Evolutionary conservation across 1,140 invertebrate genomes (phyloP).

Genomic region (Bombyx mandarina): DNA sequence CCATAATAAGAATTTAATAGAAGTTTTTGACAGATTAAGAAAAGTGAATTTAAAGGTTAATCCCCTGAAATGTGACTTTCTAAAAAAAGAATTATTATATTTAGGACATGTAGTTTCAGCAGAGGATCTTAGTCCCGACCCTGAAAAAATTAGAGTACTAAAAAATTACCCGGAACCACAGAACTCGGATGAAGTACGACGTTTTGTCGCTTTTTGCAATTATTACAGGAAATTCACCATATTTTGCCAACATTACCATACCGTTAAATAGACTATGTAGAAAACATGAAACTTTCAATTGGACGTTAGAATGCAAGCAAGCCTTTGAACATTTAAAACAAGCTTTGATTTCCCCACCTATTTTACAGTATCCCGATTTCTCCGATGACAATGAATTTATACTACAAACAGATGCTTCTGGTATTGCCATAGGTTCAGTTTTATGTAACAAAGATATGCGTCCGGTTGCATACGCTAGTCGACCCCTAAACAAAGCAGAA

Average conservation of each 20-base stretch:
- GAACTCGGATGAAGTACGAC: conserved; percentile 22
- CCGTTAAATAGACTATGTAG: conserved; percentile 23
- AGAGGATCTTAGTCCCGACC: conserved; percentile 15
- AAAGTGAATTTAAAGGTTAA: conserved; percentile 49
- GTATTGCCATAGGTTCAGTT: too few relatives aligned
- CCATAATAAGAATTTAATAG: conserved; percentile 43
- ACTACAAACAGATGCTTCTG: too few relatives aligned
- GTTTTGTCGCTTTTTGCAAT: conserved; percentile 7
- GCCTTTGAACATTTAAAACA: conserved; percentile 31
- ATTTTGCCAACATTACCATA: conserved; percentile 23
- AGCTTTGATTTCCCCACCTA: too few relatives aligned
- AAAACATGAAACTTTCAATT: conserved; percentile 23
- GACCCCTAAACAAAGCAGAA: too few relatives aligned
- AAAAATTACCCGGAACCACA: conserved; percentile 27
- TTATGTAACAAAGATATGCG: too few relatives aligned
- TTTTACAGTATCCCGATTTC: too few relatives aligned
- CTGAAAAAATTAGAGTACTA: conserved; percentile 9
- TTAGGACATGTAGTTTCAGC: too few relatives aligned
- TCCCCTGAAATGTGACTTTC: conserved; percentile 35
- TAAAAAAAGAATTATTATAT: conserved; percentile 30
- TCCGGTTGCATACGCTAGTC: too few relatives aligned
- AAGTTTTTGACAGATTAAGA: conserved; percentile 40
- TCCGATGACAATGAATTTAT: too few relatives aligned
- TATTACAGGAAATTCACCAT: conserved; percentile 26
- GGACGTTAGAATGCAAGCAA: conserved; percentile 19